phyloP scores from a whole-genome alignment of 2,888 invertebrate species.

The Stenolophus ochropezus region DNA sequence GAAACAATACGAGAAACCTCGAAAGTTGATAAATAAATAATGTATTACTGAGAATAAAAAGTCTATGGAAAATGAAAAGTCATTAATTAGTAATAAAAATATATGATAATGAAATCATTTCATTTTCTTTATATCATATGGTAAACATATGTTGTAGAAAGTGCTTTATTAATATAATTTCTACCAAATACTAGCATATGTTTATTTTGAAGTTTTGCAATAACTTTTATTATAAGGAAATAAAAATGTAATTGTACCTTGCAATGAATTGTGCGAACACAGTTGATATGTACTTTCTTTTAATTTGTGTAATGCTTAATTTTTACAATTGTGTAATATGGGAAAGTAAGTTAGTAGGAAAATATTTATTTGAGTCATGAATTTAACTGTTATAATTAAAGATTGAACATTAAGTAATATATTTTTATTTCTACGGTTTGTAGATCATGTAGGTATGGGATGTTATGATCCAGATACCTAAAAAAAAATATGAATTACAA shows the following conservation, averaged over 20 bases:
- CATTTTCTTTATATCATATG: background rate
- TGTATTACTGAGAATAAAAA: background rate
- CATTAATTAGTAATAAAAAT: background rate
- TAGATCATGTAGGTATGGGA: no score
- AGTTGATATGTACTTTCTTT: background rate
- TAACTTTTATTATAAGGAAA: background rate
- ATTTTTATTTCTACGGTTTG: no score
- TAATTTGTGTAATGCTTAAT: background rate
- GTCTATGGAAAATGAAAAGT: background rate
- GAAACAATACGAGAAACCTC: background rate
- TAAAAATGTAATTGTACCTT: background rate
- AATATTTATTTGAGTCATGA: no score
- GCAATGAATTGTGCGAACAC: background rate
- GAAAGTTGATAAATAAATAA: background rate
- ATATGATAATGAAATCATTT: background rate
- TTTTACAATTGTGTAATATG: background rate
- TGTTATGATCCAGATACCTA: no score
- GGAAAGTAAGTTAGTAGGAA: background rate
- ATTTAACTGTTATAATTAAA: no score
- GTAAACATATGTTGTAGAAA: background rate
- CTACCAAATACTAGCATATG: background rate
- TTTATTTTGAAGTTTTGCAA: background rate
- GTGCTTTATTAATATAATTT: background rate
- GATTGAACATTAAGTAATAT: no score
- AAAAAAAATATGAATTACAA: no score